Conservation (phyloP, 2,797 vertebrate species). For the Coracias cyanogaster region DNA sequence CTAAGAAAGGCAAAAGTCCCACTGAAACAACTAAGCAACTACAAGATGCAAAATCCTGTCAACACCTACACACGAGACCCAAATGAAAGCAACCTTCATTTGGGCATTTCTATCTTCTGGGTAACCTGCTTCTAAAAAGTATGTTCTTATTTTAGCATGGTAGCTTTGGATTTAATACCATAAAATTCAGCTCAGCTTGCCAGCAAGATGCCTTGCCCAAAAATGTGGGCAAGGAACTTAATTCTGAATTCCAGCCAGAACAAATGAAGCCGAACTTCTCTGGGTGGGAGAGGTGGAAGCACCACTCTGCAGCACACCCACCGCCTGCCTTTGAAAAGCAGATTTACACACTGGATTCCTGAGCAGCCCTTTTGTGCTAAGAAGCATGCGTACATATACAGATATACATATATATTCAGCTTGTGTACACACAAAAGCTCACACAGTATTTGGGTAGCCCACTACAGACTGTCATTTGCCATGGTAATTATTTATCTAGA, state of each 20-base stretch:
- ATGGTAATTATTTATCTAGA: neutral
- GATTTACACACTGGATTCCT: neutral
- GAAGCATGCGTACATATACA: neutral
- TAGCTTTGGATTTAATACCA: neutral
- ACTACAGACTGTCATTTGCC: neutral
- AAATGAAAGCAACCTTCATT: neutral
- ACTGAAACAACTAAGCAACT: neutral
- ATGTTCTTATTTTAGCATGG: neutral
- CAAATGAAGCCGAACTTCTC: neutral
- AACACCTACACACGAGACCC: neutral
- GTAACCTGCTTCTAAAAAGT: neutral
- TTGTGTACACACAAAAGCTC: neutral
- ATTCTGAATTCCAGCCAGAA: neutral
- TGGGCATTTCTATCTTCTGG: neutral
- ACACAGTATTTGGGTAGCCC: neutral
- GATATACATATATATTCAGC: neutral
- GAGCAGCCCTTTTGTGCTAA: neutral
- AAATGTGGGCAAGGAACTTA: neutral
- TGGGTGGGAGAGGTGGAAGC: neutral
- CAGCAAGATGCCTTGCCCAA: neutral
- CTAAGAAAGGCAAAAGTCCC: neutral
- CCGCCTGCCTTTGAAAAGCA: neutral
- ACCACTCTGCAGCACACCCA: neutral
- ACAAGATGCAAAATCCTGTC: neutral
- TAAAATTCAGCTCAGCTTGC: slow-evolving; percentile 2